Base-by-base conservation (phyloP, 2,888 invertebrate species). In the Selenia dentaria region DNA sequence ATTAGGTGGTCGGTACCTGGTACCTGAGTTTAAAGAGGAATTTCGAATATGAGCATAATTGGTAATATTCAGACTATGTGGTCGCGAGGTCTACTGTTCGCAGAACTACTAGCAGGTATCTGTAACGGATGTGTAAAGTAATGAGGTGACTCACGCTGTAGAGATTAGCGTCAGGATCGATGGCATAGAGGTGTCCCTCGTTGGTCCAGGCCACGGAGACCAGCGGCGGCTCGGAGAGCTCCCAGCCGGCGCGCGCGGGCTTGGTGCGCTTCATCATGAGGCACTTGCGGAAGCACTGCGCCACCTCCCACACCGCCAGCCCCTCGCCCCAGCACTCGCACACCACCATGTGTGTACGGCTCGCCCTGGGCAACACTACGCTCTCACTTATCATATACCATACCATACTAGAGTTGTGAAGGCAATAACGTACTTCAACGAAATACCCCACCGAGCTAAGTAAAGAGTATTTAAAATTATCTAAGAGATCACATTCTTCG, bases 271-370 rank as follows among this genome's bases (percentile, higher is more conserved):
- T 73, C 68, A 89, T 68, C 47, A 87, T 57, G 46, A 88, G 65
- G 53, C 77, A 79, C 24, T 70, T 70, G 60, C 83, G 83, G 70
- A 75, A 83, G 62, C 83, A 83, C 54, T 82, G 88, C 26, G 84
- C 84, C 22, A 90, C 83, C 55, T 91, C 91, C 91, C 91, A 91
- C 43, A 91, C 83, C 4, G 65, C 70, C 11, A 89, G 64, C 1
- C 85, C 87, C 4, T 77, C 76, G 39, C 81, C 81, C 85, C 86
- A 91, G 54, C 85, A 83, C 56, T 91, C 67, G 57, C 87, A 84
- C 12, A 88, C 33, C 25, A 84, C 57, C 77, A 83, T 79, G 53
- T 86, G 83, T 0, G 74, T 73, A 26, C 78, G 79, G 49, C 89
- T 90, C 8, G 86, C 66, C 66, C 91, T 91, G 4, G 3, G 4